A percentile compares a stretch with the other conserved stretches of the same genome.
phyloP scores from a whole-genome alignment of 2,888 invertebrate species.

The Gisinianus flammeolus region DNA sequence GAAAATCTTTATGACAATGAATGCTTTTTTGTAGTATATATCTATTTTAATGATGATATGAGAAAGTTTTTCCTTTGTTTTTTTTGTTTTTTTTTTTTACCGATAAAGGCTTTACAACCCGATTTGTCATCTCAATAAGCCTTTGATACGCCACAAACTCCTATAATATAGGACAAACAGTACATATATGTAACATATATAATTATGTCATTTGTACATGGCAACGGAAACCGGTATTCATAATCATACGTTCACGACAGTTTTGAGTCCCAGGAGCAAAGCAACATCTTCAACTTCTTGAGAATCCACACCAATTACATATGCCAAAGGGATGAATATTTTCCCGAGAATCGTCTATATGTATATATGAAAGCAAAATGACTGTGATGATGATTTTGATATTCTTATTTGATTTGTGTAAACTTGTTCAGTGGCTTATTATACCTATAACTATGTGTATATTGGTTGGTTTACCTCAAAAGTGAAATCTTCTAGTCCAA shows the following conservation, averaged over 20 bases:
- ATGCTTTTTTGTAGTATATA: too few relatives aligned
- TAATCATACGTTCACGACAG: constrained; percentile 85
- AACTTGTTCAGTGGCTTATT: not conserved
- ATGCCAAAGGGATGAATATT: constrained; percentile 87
- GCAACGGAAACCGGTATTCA: too few relatives aligned
- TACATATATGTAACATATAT: too few relatives aligned
- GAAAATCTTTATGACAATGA: too few relatives aligned
- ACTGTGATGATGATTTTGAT: too few relatives aligned
- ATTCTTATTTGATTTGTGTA: too few relatives aligned
- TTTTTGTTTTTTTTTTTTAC: constrained; percentile 40
- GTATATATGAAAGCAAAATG: not conserved
- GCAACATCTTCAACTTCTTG: constrained; percentile 78
- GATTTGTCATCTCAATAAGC: constrained; percentile 63
- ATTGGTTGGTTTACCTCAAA: constrained; percentile 63
- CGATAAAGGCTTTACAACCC: constrained; percentile 39
- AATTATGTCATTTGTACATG: too few relatives aligned
- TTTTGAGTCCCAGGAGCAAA: constrained; percentile 85
- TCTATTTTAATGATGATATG: too few relatives aligned
- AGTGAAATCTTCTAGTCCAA: constrained; percentile 69
- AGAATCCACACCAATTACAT: constrained; percentile 75
- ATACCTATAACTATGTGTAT: not conserved
- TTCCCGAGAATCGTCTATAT: constrained; percentile 78
- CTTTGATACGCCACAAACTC: constrained; percentile 89
- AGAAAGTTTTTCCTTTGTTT: too few relatives aligned
- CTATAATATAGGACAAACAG: too few relatives aligned